Evolutionary conservation across 1,140 invertebrate genomes (phyloP).

Genomic region (Battus philenor): DNA sequence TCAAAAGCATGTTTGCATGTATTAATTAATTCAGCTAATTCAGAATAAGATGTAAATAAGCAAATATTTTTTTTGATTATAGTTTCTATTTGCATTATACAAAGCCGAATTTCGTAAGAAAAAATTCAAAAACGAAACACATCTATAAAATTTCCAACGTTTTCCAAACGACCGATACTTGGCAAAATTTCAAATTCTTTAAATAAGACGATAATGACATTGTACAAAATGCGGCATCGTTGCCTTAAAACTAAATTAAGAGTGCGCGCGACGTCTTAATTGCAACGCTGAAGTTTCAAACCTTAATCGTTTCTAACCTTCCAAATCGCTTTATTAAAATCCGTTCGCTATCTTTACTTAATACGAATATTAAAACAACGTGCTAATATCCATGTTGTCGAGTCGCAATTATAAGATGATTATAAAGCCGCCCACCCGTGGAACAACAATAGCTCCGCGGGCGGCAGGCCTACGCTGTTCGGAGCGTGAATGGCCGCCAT

Average conservation of each 20-base stretch:
- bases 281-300: background rate
- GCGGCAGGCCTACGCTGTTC: conserved; percentile 20
- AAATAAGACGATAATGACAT: conserved; percentile 11
- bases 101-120: no score
- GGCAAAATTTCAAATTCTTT: conserved; percentile 9
- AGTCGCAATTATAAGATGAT: conserved; percentile 25
- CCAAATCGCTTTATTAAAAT: conserved; percentile 7
- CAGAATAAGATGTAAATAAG: no score
- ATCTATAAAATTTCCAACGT: no score
- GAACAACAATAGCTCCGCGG: conserved; percentile 23
- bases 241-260: conserved; percentile 8
- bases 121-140: no score
- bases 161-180: background rate
- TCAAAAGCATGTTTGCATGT: no score
- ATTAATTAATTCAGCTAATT: no score
- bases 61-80: no score
- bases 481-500: conserved; percentile 1
- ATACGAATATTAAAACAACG: conserved; percentile 15
- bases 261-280: conserved; percentile 1
- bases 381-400: conserved; percentile 30
- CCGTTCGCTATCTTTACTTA: conserved; percentile 2
- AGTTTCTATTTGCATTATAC: no score
- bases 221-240: conserved; percentile 6
- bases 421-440: conserved; percentile 27
- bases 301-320: conserved; percentile 5